These are phyloP conservation scores for Labrus mixtus DNA, from an alignment of 2,113 vertebrate genomes.

Conservation along the genomic window DNA sequence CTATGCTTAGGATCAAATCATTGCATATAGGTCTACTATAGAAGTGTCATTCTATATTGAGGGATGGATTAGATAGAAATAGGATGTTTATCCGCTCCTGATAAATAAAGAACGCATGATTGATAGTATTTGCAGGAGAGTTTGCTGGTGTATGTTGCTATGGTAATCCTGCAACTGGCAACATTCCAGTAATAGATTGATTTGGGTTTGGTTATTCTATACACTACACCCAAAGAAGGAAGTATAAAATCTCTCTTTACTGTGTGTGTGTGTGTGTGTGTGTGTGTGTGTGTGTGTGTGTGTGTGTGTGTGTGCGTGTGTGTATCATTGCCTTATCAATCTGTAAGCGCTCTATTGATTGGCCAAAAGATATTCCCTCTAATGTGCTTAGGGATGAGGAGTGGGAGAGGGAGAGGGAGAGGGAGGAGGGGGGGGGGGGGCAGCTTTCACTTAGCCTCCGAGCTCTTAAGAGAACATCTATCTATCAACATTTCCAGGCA, in stretches of 20 bases:
- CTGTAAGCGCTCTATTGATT: slow-evolving; percentile 71
- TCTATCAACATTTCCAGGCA: slow-evolving; percentile 77
- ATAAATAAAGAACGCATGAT: slow-evolving; percentile 30
- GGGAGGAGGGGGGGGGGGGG: neutral
- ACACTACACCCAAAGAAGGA: slow-evolving; percentile 63
- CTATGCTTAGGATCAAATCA: neutral
- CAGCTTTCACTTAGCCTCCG: slow-evolving; percentile 74
- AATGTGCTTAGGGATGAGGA: slow-evolving; percentile 63
- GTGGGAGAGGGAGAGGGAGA: neutral
- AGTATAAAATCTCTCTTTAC: slow-evolving; percentile 38
- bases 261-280: neutral
- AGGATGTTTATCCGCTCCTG: slow-evolving; percentile 9
- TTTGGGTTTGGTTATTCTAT: slow-evolving; percentile 69
- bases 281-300: slow-evolving; percentile 29
- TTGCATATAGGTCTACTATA: neutral
- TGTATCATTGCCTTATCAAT: slow-evolving; percentile 70
- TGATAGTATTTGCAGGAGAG: slow-evolving; percentile 50
- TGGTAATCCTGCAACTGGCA: slow-evolving; percentile 74
- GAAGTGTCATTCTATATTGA: slow-evolving; percentile 1
- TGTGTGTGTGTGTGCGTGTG: slow-evolving; percentile 14
- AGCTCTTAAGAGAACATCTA: slow-evolving; percentile 75
- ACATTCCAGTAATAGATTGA: slow-evolving; percentile 73
- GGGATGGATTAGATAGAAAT: slow-evolving; percentile 23
- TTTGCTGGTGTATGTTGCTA: slow-evolving; percentile 68
- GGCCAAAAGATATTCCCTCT: slow-evolving; percentile 72